Percentiles rank a stretch among this genome's conserved stretches.
phyloP scores from a whole-genome alignment of 2,797 vertebrate species.

The Phaenicophaeus curvirostris region DNA sequence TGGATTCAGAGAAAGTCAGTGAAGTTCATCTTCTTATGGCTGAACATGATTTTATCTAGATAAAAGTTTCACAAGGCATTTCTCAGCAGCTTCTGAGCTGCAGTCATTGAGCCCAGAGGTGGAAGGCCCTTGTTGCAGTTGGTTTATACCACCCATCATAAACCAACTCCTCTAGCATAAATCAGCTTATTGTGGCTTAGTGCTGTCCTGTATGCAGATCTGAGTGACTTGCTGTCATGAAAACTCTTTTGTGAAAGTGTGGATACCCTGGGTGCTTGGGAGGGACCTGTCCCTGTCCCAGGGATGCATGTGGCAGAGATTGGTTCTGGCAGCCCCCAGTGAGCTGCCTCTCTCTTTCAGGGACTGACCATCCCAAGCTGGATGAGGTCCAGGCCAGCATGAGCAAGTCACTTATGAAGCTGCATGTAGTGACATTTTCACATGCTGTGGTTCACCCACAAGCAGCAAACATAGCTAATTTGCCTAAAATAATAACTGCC shows the following conservation, averaged over 20 bases:
- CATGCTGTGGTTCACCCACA: background rate
- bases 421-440: background rate
- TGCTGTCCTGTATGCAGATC: accelerated
- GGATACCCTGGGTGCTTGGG: background rate
- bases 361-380: background rate
- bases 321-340: background rate
- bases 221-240: background rate
- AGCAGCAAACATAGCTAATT: background rate
- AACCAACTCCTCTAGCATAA: background rate
- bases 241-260: background rate
- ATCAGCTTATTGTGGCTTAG: background rate
- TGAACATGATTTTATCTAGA: constrained; percentile 9
- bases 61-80: constrained; percentile 22
- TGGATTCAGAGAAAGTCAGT: background rate
- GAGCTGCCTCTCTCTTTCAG: background rate
- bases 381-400: background rate
- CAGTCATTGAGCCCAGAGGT: background rate
- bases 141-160: background rate
- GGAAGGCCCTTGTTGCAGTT: background rate
- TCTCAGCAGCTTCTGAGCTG: constrained; percentile 17
- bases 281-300: background rate
- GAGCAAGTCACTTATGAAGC: background rate
- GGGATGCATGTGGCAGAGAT: accelerated
- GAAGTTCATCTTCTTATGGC: background rate
- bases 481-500: background rate